Base-by-base conservation (phyloP, 1,140 invertebrate species). In the Sinonovacula constricta region DNA sequence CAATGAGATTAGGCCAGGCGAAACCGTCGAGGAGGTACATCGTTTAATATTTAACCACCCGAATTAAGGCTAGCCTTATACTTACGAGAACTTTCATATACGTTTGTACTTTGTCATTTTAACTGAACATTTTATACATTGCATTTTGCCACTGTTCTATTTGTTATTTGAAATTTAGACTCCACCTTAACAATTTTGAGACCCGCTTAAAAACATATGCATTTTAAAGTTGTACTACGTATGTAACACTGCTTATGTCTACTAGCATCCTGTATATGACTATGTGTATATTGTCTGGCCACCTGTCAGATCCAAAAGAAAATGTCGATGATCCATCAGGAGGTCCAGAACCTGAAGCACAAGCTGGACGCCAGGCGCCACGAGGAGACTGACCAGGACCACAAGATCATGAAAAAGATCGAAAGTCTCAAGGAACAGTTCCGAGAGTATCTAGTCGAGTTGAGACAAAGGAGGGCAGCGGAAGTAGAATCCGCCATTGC, bases 391-490 rank as follows among this genome's bases (percentile, higher is more conserved):
- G 75, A 79, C 31, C 85, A 85, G n/a, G 87, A 88, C 34, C 80
- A 83, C 3, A 87, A 86, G 22, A 81, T 91, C 15, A 83, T 88
- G n/a, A 83, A 84, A n/a, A 87, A 89, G 34, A 89, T 93, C 7
- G 92, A 92, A 65, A 84, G 88, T 15, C 88, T 93, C 1, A 93
- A 93, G 84, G 91, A 91, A 54, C 92, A 93, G 77, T 93, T 92
- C 72, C 90, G 91, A 2, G 90, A 93, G 76, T 83, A 93, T 5
- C 86, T 93, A 68, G 86, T 92, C 24, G 92, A 93, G 74, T 83
- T 93, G 53, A 82, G 92, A 22, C 87, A 91, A 39, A 83, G 91
- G 53, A 91, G 91, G 56, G 92, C 92, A 3, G 87, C 91, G 18
- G 91, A 91, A 0, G 88, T 67, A 22, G 86, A 86, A 30, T 81